Conservation (phyloP, 2,797 vertebrate genomes). For the Dicrostonyx torquatus region DNA sequence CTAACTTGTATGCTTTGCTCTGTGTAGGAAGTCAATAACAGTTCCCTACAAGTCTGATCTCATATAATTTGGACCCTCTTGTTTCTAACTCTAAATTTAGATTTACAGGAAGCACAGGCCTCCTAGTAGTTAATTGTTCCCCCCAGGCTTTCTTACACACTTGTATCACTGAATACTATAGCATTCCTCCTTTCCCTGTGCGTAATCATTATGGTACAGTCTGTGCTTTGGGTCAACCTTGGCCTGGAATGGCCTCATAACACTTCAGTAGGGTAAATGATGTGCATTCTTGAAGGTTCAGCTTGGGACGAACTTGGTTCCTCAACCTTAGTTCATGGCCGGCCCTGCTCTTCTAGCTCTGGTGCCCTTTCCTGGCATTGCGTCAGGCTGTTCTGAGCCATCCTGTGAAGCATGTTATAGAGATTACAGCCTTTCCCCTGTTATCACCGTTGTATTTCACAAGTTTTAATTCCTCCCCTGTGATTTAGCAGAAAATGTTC, state of each 20-base stretch:
- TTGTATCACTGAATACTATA: not conserved
- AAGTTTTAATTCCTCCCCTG: not conserved
- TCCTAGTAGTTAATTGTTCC: not conserved
- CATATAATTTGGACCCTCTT: not conserved
- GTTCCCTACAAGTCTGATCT: not conserved
- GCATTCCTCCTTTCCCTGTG: not conserved
- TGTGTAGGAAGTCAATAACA: not conserved
- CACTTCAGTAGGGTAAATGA: not conserved
- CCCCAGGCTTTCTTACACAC: no score
- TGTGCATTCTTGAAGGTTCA: not conserved
- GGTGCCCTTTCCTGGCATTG: no score
- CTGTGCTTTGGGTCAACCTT: accelerated
- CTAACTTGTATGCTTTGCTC: not conserved
- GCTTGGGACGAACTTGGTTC: no score
- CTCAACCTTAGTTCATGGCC: not conserved
- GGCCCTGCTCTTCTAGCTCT: not conserved
- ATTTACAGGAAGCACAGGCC: not conserved
- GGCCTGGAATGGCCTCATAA: no score
- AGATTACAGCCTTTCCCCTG: not conserved
- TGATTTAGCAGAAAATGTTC: not conserved
- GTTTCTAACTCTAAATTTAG: not conserved
- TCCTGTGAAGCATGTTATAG: not conserved
- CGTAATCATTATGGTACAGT: accelerated
- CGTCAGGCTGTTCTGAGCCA: no score
- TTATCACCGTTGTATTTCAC: not conserved